Evolutionary conservation across 2,888 invertebrate species (phyloP), one percentile per base, ranked within the genome.

Genomic region (Drosophila engyochracea): DNA sequence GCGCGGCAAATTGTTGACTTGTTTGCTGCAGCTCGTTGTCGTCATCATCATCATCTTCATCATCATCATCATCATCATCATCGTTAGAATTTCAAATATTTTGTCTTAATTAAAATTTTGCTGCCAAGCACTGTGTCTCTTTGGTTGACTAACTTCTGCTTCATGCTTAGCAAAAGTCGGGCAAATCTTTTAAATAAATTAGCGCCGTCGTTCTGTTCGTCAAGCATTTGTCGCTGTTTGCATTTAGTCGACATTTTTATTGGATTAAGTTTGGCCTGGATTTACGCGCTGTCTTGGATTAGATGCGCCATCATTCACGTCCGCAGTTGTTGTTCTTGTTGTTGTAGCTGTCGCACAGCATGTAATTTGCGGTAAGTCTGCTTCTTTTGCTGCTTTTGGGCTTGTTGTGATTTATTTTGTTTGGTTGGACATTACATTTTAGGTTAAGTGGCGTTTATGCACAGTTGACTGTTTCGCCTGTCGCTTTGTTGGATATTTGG

Each of bases 231-330:
- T 89, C 82, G 89, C 79, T 39, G 71, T 83, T 84, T 89, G 84
- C 84, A 89, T 86, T 86, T 81, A 76, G 75, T 79, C 82, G 88
- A 85, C 86, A 87, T 82, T 89, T 89, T 87, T 89, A 86, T 86
- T 86, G 89, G 87, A 76, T 82, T 87, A 83, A 83, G 83, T 75
- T 81, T 89, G 86, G 80, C 89, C 89, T 83, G 87, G 83, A 77
- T 86, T 87, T 74, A 74, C 65, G 74, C 68, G 59, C 64, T 62
- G 62, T 79, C 70, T 61, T 53, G 59, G 66, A 85, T 87, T 87
- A 83, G 83, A 84, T 77, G 70, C 76, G 84, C 80, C 80, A 83
- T 82, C 85, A 80, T 74, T 87, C 79, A 76, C 76, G 76, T 83
- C 58, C 67, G 41, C 63, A 72, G 31, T 62, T 63, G 31, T 61